Evolutionary conservation across 2,113 vertebrate species (phyloP).

Genomic region (Gopherus evgoodei): DNA sequence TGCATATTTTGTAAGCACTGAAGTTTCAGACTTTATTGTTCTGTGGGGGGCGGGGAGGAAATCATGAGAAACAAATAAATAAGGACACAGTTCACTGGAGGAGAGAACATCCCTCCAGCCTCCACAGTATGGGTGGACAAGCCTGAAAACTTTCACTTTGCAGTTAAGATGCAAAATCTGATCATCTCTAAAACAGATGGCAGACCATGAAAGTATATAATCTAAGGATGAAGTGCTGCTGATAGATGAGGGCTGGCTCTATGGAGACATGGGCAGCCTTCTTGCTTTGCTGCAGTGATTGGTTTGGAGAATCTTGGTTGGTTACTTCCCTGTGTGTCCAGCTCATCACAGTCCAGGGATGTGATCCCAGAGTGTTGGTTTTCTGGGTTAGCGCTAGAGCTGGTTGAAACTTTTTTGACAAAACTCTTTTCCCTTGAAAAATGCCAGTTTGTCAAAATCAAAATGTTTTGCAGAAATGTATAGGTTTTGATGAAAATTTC

Average conservation of each 20-base stretch:
- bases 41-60: not conserved
- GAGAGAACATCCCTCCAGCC: not conserved
- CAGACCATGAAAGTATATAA: not conserved
- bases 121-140: not conserved
- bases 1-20: not conserved
- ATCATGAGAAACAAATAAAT: not conserved
- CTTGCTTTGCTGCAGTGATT: not conserved
- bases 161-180: conserved; percentile 1
- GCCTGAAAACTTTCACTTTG: not conserved
- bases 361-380: not conserved
- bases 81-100: not conserved
- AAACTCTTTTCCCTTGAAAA: not conserved
- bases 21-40: not conserved
- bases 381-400: not conserved
- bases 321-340: not conserved
- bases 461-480: not conserved
- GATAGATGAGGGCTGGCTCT: not conserved
- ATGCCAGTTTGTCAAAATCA: not conserved
- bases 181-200: not conserved
- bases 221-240: not conserved
- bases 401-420: not conserved
- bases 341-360: accelerated
- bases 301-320: not conserved
- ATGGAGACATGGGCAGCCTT: not conserved
- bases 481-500: not conserved